Evolutionary conservation across 2,797 vertebrate species (phyloP), one percentile per base, ranked within the genome.

Genomic region (Xenentodon cancila): DNA sequence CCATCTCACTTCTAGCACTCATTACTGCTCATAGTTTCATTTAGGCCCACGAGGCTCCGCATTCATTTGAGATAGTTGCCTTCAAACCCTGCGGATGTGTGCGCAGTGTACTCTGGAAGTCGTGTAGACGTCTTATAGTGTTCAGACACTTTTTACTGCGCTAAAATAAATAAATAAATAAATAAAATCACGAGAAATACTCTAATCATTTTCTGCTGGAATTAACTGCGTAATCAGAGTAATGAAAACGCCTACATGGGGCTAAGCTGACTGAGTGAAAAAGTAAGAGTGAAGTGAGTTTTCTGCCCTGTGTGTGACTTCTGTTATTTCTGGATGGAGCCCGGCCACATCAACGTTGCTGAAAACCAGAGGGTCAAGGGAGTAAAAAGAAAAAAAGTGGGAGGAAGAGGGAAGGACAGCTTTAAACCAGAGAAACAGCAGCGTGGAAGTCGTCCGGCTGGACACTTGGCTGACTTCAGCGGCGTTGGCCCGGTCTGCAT

Each of bases 391-490:
- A 37, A 37, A 37, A 77, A 73, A 71, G 53, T 17, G 54, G 19
- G 64, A 80, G 75, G 73, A 71, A 77, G 71, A 64, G 71, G 59
- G 71, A 81, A 53, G 58, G 54, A 61, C 45, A 66, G 63, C 25
- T 18, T 47, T 44, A 50, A 81, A 84, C 85, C 88, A 68, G 83
- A 84, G 64, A 64, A 46, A 48, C 62, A 20, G 71, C 62, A 60
- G 45, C 71, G 68, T 44, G 11, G 55, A 52, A 49, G 17, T 49
- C 18, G 60, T 7, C 47, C n/a, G 61, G 57, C 77, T 27, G 71
- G 82, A 86, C 72, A 55, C 71, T 84, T 86, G 84, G 84, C 84
- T 52, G 75, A 71, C 64, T 63, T 47, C 9, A 25, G 27, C 59
- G 3, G 27, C 64, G 69, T 76, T 84, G 81, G 78, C 61, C 66